Evolutionary conservation across 2,113 vertebrate genomes (phyloP), one percentile per base, ranked within the genome.

Genomic region (Camelus bactrianus): DNA sequence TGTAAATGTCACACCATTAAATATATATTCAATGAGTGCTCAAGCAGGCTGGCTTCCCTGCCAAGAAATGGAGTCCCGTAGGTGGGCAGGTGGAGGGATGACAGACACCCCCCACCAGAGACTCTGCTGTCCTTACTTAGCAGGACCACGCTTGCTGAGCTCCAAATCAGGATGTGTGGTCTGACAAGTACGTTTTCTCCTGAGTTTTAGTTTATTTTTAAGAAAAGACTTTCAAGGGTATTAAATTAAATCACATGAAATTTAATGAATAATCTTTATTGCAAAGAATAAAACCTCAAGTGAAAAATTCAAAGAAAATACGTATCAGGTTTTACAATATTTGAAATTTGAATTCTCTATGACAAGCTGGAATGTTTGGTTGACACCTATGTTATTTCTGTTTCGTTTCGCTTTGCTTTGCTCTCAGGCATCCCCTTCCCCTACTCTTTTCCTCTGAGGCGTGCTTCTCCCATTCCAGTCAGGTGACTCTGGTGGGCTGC

Each of bases 1-100:
- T 48, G 54, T 92, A 96, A 95, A 94, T 96, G 96, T 92, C 48
- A 2, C 91, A 95, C 65, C 80, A 96, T 96, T 97, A 93, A 92
- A 91, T 95, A 90, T 92, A 86, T 83, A 95, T 83, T 81, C 81
- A 87, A 13, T 70, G 93, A 90, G 70, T 52, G 64, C 84, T 96
- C 58, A 14, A 69, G 69, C 64, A 92, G 88, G 46, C 84, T 90
- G 91, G 38, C 75, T 96, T 79, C 46, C 42, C 64, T 2, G 56
- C 60, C 83, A 97, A 93, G 84, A 76, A 87, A 81, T 30, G 19
- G 83, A 83, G 65, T 69, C 85, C 56, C 0, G 0, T 50, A 73
- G 89, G 84, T 80, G 73, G 69, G 56, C 82, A 95, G 94, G 87
- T 89, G 83, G 46, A 35, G 54, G 48, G 11, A 93, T 13, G 62